phyloP scores from a whole-genome alignment of 1,140 invertebrate species.

The Aphelenchoides fujianensis region DNA sequence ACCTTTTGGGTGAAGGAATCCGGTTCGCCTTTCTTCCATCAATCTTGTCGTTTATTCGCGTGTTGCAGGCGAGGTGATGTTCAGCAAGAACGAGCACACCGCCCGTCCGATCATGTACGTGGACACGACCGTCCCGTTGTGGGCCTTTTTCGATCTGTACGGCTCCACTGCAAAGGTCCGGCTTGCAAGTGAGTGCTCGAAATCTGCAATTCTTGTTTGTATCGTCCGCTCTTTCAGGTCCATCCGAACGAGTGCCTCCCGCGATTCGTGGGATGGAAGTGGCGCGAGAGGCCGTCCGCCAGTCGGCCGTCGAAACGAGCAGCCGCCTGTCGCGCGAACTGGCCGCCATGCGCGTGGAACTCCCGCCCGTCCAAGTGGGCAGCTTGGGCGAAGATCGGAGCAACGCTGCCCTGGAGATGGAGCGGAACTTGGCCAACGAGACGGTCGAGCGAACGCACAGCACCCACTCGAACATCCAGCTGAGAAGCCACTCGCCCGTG shows the following conservation, averaged over 20 bases:
- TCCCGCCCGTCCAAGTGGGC: not conserved
- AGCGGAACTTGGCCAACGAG: not conserved
- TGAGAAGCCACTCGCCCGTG: not conserved
- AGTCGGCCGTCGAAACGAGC: constrained; percentile 1
- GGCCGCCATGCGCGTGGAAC: not conserved
- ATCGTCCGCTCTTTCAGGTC: not conserved
- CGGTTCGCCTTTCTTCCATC: constrained; percentile 64
- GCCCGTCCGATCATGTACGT: constrained; percentile 86
- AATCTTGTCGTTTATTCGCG: not conserved
- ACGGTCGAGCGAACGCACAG: not conserved
- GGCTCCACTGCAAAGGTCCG: constrained; percentile 83
- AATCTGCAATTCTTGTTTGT: too few species aligned
- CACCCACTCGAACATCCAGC: not conserved
- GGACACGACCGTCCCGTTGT: constrained; percentile 80
- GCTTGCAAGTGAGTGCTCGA: constrained; percentile 67
- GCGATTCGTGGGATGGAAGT: not conserved
- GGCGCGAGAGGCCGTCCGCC: not conserved
- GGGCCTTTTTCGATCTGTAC: constrained; percentile 93
- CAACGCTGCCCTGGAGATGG: not conserved
- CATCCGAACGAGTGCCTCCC: not conserved
- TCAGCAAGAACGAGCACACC: constrained; percentile 78
- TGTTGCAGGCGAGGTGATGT: constrained; percentile 75
- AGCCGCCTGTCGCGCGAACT: not conserved
- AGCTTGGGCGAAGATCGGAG: not conserved
- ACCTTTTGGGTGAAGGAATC: constrained; percentile 76